These are phyloP conservation scores for Chalcis sispes DNA, from an alignment of 2,888 invertebrate genomes.

Conservation along the genomic window DNA sequence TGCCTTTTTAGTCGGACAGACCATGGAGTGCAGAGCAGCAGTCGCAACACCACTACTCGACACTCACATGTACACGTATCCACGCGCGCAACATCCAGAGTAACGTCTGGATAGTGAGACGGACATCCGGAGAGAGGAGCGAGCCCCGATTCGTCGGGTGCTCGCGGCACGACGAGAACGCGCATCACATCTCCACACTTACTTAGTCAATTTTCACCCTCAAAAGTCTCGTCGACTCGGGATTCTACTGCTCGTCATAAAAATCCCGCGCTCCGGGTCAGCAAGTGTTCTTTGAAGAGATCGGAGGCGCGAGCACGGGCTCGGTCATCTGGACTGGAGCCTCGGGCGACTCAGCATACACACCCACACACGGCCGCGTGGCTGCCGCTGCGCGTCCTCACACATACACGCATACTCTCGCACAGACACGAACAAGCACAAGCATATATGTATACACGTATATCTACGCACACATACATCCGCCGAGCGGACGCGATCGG, in stretches of 20 bases:
- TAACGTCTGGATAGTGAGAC: constrained; percentile 5
- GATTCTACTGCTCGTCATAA: constrained; percentile 30
- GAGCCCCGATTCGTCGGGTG: background rate
- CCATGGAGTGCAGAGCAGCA: constrained; percentile 21
- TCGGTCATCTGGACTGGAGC: constrained; percentile 51
- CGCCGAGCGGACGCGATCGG: constrained; percentile 62
- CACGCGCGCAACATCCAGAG: background rate
- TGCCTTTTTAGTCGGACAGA: constrained; percentile 26
- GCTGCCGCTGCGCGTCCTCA: constrained; percentile 27
- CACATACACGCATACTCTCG: constrained; percentile 20
- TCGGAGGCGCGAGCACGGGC: constrained; percentile 51
- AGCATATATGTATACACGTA: constrained; percentile 24
- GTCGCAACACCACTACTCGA: too few species aligned
- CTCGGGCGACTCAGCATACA: constrained; percentile 62
- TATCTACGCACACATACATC: constrained; percentile 23
- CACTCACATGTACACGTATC: background rate
- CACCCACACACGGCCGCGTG: background rate
- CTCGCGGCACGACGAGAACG: constrained; percentile 20
- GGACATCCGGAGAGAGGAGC: background rate
- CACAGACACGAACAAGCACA: constrained; percentile 16
- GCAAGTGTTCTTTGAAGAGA: constrained; percentile 38
- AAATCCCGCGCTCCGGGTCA: constrained; percentile 37
- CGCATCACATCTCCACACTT: constrained; percentile 25
- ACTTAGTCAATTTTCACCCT: constrained; percentile 50
- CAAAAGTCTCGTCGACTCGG: constrained; percentile 53